A percentile compares a stretch with the other conserved stretches of the same genome.
phyloP scores from a whole-genome alignment of 2,888 invertebrate species.

The Alitta virens region DNA sequence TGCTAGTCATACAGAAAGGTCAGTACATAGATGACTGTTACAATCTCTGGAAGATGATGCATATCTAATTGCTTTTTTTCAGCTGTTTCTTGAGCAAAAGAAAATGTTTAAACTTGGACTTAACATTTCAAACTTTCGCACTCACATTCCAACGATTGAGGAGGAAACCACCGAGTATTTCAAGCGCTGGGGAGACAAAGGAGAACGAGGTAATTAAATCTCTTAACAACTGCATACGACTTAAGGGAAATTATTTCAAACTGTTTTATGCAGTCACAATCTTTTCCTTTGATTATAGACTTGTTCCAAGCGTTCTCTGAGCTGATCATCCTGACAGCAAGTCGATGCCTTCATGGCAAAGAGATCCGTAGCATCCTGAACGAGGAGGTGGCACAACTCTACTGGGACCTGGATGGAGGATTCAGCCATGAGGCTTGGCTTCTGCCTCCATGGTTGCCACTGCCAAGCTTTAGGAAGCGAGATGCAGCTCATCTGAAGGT shows the following conservation, averaged over 20 bases:
- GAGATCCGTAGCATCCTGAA: constrained; percentile 39
- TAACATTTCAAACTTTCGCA: constrained; percentile 42
- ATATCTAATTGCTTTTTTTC: no score
- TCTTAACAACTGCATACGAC: no score
- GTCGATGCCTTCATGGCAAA: constrained; percentile 45
- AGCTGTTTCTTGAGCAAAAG: constrained; percentile 50
- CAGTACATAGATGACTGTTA: no score
- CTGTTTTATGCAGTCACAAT: no score
- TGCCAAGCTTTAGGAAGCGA: constrained; percentile 43
- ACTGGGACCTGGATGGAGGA: constrained; percentile 46
- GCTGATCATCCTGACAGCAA: constrained; percentile 48
- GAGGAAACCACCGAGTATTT: constrained; percentile 42
- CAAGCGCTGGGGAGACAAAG: constrained; percentile 38
- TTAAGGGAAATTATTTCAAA: no score
- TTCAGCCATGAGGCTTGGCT: constrained; percentile 46
- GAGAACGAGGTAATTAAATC: constrained; percentile 34
- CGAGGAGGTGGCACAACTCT: constrained; percentile 43
- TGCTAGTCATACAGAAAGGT: no score
- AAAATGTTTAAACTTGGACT: constrained; percentile 50
- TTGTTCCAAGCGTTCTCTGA: constrained; percentile 44
- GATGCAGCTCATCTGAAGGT: constrained; percentile 43
- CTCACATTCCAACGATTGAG: constrained; percentile 42
- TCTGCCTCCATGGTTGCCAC: constrained; percentile 47
- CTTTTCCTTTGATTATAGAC: constrained; percentile 38
- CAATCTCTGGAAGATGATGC: no score